A percentile compares a stretch with the other conserved stretches of the same genome.
Conservation (phyloP, 2,797 vertebrate species). For the Scomberomorus guttatus region DNA sequence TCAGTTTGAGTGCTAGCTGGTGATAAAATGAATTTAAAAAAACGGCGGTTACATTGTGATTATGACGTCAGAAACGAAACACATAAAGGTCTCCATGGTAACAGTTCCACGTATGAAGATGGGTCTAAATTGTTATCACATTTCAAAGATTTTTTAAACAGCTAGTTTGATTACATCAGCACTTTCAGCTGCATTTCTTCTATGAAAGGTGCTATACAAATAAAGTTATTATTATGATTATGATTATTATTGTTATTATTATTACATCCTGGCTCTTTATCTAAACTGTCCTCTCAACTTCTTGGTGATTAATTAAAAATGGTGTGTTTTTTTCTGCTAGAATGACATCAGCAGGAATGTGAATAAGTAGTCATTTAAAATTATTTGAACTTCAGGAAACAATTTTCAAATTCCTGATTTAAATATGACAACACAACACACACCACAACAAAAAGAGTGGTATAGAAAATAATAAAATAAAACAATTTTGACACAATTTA, state of each 20-base stretch:
- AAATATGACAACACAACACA: constrained; percentile 5
- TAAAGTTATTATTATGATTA: too few species aligned
- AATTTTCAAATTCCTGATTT: constrained; percentile 9
- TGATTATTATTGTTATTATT: too few species aligned
- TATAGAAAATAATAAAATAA: constrained; percentile 3
- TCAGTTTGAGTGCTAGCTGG: not conserved
- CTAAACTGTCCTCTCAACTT: too few species aligned
- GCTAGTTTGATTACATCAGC: not conserved
- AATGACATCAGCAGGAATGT: not conserved
- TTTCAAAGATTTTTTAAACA: not conserved
- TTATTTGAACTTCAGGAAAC: not conserved
- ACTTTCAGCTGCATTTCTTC: too few species aligned
- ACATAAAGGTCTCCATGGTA: too few species aligned
- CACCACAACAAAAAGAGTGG: not conserved
- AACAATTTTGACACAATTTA: constrained; percentile 17
- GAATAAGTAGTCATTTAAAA: not conserved
- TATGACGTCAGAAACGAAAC: not conserved
- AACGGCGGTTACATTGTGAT: not conserved
- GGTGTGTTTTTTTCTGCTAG: not conserved
- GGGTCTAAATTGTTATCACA: not conserved
- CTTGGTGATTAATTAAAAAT: not conserved
- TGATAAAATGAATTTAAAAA: too few species aligned
- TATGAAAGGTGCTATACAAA: too few species aligned
- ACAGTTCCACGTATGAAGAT: not conserved
- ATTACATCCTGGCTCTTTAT: too few species aligned